Base-by-base conservation (phyloP, 2,888 invertebrate genomes). In the Camponotus fellah region DNA sequence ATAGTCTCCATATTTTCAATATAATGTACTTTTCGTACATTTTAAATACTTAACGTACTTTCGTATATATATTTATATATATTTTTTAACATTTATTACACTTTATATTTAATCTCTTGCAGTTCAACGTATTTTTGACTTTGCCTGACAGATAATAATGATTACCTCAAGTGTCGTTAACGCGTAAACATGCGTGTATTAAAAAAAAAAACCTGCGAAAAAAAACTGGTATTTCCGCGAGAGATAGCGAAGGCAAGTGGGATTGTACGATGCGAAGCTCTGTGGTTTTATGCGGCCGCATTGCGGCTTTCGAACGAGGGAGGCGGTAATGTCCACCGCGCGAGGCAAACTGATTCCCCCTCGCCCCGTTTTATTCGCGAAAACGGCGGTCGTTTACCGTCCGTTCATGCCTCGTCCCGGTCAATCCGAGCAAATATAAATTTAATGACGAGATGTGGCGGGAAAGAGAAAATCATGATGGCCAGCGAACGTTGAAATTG, bases 381-480 rank as follows among this genome's bases (percentile, higher is more conserved):
- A 76, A 85, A 85, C 82, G 87, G n/a, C 83, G 66, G 71, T 75
- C 84, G 84, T 71, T 74, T 34, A 64, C 75, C 60, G 60, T 64
- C 72, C 66, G 58, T 53, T 75, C 46, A 43, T 14, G 60, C 17
- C 46, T 60, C 81, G 71, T 37, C 14, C 76, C 8, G 49, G 66
- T 34, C 66, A 82, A 65, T 75, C 80, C 64, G 65, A 83, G 81
- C 77, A 86, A 89, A 89, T 87, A 89, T 88, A 86, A 87, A 89
- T 89, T 87, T 88, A 89, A 89, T 86, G 87, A 83, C 81, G 83
- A 37, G 17, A n/a, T 17, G 5, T 40, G 21, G 56, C 32, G 56
- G 56, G 34, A 60, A 46, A 60, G 71, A 71, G 71, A 46, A 69
- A 69, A 80, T 69, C 69, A 56, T 32, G 40, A 62, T 56, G 12